Percentiles rank a stretch among this genome's conserved stretches.
phyloP scores from a whole-genome alignment of 2,888 invertebrate species.

The Drosophila infuscata region DNA sequence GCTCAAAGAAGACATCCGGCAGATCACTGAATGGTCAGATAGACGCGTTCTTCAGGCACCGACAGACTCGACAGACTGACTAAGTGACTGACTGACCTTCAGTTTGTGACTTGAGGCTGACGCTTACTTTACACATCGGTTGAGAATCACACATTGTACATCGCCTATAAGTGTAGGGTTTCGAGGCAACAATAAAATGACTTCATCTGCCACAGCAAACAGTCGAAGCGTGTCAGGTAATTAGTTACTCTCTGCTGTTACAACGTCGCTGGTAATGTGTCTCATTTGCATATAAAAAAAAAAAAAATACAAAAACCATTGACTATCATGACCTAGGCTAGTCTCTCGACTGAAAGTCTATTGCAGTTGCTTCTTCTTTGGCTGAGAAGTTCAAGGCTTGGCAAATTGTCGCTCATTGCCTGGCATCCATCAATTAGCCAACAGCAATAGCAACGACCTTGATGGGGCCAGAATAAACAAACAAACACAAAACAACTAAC shows the following conservation, averaged over 20 bases:
- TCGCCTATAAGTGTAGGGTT: constrained; percentile 55
- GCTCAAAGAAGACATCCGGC: constrained; percentile 68
- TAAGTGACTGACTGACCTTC: constrained; percentile 53
- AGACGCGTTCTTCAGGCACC: constrained; percentile 53
- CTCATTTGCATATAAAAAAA: constrained; percentile 71
- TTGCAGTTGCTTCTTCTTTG: constrained; percentile 16
- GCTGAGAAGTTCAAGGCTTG: constrained; percentile 72
- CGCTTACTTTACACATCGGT: constrained; percentile 34
- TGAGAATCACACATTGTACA: constrained; percentile 52
- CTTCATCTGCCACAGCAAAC: constrained; percentile 64
- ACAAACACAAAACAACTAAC: constrained; percentile 25
- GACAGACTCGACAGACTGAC: constrained; percentile 26
- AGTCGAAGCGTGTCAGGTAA: constrained; percentile 77
- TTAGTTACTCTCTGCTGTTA: constrained; percentile 60
- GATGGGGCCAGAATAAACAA: constrained; percentile 51
- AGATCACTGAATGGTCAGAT: constrained; percentile 58
- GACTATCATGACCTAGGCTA: constrained; percentile 38
- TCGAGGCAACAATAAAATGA: constrained; percentile 48
- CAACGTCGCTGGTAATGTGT: constrained; percentile 45
- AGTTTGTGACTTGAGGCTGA: constrained; percentile 22
- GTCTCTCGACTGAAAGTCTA: constrained; percentile 24
- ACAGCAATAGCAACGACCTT: constrained; percentile 50
- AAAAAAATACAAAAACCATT: constrained; percentile 3
- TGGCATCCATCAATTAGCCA: constrained; percentile 68
- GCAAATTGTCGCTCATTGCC: constrained; percentile 76